These are phyloP conservation scores for Eupithecia centaureata DNA, from an alignment of 2,888 invertebrate species.

Conservation along the genomic window DNA sequence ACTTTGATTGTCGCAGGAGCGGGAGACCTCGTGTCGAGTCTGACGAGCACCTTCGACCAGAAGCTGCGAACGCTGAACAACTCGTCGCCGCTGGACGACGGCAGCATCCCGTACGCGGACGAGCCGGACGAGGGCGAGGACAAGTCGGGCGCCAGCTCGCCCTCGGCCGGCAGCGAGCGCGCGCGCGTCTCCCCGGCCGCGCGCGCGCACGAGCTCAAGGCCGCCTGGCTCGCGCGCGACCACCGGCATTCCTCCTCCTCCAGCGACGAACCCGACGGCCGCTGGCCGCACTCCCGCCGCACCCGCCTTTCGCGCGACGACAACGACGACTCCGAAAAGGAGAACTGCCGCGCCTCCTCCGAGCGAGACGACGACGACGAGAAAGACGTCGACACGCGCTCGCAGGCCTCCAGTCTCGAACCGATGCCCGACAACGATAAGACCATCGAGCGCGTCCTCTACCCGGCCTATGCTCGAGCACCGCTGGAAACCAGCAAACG, in stretches of 20 bases:
- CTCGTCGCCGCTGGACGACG: constrained; percentile 86
- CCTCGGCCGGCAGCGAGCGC: constrained; percentile 60
- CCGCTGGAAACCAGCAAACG: constrained; percentile 56
- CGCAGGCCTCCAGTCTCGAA: constrained; percentile 78
- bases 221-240: constrained; percentile 78
- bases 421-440: constrained; percentile 75
- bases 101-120: constrained; percentile 87
- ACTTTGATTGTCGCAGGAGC: constrained; percentile 85
- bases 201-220: constrained; percentile 73
- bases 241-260: constrained; percentile 67
- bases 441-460: constrained; percentile 49
- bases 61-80: constrained; percentile 90
- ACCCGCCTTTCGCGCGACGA: constrained; percentile 52
- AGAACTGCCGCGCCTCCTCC: constrained; percentile 60
- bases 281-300: constrained; percentile 49
- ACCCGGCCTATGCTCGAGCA: constrained; percentile 45
- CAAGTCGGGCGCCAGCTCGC: constrained; percentile 65
- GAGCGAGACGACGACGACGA: constrained; percentile 68
- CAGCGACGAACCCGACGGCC: constrained; percentile 63
- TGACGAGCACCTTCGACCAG: constrained; percentile 93
- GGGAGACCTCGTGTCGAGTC: constrained; percentile 91
- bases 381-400: constrained; percentile 89
- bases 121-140: constrained; percentile 81
- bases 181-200: constrained; percentile 56
- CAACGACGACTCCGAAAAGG: constrained; percentile 73